phyloP scores from a whole-genome alignment of 2,797 vertebrate species.

The Notolepis coatsorum region DNA sequence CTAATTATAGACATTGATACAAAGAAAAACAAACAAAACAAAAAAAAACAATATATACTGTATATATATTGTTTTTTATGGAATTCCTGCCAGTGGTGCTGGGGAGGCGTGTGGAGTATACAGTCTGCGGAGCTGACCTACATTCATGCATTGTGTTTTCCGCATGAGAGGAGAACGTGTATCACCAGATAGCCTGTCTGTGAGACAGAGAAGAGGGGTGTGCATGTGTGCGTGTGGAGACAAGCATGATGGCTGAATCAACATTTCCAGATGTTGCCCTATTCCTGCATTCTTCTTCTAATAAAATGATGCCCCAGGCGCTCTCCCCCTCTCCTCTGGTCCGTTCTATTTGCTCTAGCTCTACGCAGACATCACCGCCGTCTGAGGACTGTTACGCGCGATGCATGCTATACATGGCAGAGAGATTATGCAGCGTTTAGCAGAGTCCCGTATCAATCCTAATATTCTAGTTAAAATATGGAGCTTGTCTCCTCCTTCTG shows the following conservation, averaged over 20 bases:
- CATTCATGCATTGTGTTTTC: conserved; percentile 73
- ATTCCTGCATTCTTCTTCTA: conserved; percentile 5
- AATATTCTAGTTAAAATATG: too few relatives aligned
- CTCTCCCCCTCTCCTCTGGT: too few relatives aligned
- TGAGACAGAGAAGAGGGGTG: conserved; percentile 13
- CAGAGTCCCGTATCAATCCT: too few relatives aligned
- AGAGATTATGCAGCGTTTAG: too few relatives aligned
- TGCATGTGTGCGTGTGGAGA: background rate
- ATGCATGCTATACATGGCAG: too few relatives aligned
- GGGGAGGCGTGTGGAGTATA: conserved; percentile 55
- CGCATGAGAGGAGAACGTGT: conserved; percentile 72
- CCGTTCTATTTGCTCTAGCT: too few relatives aligned
- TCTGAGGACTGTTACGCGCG: too few relatives aligned
- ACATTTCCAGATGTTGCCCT: conserved; percentile 27
- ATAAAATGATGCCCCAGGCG: too few relatives aligned
- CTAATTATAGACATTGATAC: background rate
- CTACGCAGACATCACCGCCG: too few relatives aligned
- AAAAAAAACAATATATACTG: too few relatives aligned
- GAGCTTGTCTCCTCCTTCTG: too few relatives aligned
- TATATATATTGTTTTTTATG: conserved; percentile 35
- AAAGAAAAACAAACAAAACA: too few relatives aligned
- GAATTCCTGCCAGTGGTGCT: conserved; percentile 64
- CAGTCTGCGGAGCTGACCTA: conserved; percentile 73
- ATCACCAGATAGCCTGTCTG: conserved; percentile 54
- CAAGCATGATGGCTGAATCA: background rate